Evolutionary conservation across 2,888 invertebrate genomes (phyloP), one percentile per base, ranked within the genome.

Genomic region (Noctua janthe): DNA sequence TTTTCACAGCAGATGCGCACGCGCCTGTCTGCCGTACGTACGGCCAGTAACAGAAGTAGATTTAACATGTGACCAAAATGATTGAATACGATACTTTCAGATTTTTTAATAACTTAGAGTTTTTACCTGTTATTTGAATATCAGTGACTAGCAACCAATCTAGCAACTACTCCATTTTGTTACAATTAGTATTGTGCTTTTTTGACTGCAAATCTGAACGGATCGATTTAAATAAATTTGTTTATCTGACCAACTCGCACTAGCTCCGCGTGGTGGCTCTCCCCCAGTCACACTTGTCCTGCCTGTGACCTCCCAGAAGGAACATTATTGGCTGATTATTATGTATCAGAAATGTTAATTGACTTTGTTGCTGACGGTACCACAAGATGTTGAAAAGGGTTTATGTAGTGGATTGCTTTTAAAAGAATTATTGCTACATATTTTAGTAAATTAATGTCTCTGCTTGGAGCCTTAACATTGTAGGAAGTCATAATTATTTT

Each of bases 1-100:
- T 62, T 23, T 75, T 85, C 76, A 85, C 81, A 83, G 75, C 80
- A 74, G 76, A 73, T 81, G 85, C 77, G 76, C 83, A 82, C 20
- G 80, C 77, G 83, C 39, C 47, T 47, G 23, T 51, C 39, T 51
- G 17, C 23, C 4, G n/a, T 47, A 13, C 2, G 2, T 56, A 76
- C 43, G 10, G 7, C 10, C 17, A 43, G 47, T 10, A 69, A 69
- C 15, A 49, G 17, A 69, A 47, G n/a, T n/a, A 47, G 47, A 69
- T 35, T 64, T 20, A 39, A 29, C 20, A 5, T 66, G 20, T 66
- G 20, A 35, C 35, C 20, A 20, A 35, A 64, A 64, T 64, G 20
- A 35, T 15, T 47, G n/a, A 23, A 23, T 67, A 0, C 15, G 8
- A 8, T 47, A 47, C 8, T n/a, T 39, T 15, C 67, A 39, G 13